A percentile compares a stretch with the other conserved stretches of the same genome.
Conservation (phyloP, 2,113 vertebrate species). For the Pithys albifrons region DNA sequence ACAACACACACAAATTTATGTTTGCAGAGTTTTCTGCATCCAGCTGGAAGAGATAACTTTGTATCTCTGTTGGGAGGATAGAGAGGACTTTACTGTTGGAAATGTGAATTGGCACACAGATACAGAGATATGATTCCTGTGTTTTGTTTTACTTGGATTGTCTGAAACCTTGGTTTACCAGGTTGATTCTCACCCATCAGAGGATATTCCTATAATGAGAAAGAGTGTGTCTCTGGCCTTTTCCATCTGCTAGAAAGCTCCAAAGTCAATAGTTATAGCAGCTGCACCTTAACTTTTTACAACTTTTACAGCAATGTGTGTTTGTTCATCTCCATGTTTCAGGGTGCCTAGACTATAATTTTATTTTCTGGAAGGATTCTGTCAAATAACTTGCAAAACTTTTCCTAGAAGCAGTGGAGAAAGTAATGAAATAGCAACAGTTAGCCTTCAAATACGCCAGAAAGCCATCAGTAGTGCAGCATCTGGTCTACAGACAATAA, state of each 20-base stretch:
- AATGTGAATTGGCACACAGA: background rate
- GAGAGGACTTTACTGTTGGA: background rate
- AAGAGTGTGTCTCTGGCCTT: background rate
- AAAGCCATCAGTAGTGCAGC: background rate
- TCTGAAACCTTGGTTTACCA: background rate
- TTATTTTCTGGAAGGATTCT: background rate
- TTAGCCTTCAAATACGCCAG: background rate
- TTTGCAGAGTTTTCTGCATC: background rate
- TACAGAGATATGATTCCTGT: background rate
- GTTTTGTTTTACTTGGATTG: background rate
- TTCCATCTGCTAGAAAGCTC: background rate
- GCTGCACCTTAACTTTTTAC: background rate
- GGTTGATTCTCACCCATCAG: background rate
- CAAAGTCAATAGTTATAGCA: background rate
- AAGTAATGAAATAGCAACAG: background rate
- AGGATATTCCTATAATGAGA: background rate
- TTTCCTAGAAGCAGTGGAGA: background rate
- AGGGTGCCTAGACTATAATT: background rate
- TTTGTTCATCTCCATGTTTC: background rate
- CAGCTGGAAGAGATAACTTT: background rate
- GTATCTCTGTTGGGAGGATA: background rate
- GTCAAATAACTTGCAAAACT: background rate
- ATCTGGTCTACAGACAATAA: background rate
- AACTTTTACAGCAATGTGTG: background rate
- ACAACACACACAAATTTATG: background rate